Evolutionary conservation across 2,113 vertebrate species (phyloP).

Genomic region (Gopherus evgoodei): DNA sequence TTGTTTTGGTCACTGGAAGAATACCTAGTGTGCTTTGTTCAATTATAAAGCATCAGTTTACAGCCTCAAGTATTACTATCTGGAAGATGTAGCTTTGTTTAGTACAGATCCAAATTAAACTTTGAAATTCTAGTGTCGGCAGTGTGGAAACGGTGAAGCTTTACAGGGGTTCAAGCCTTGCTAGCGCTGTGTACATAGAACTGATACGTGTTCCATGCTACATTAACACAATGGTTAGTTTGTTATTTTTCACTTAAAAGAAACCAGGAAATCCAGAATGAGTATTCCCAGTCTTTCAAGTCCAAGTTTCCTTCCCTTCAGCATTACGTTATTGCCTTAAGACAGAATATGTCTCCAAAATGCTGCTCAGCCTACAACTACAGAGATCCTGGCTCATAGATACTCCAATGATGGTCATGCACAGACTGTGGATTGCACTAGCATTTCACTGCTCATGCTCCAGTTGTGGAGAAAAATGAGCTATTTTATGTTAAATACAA

Average conservation of each 20-base stretch:
- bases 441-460: no score
- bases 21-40: background rate
- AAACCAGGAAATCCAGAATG: background rate
- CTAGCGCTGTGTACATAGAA: background rate
- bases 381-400: background rate
- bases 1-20: background rate
- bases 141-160: background rate
- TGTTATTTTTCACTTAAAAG: background rate
- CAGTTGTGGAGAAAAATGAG: background rate
- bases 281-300: background rate
- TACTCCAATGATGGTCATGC: background rate
- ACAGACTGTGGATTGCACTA: background rate
- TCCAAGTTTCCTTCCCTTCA: background rate
- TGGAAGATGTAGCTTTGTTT: background rate
- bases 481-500: background rate
- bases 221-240: background rate
- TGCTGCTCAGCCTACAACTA: background rate
- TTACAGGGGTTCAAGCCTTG: background rate
- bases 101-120: background rate
- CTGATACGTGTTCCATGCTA: background rate
- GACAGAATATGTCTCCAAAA: background rate
- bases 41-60: background rate
- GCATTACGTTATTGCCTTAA: background rate
- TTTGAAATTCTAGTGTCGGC: background rate
- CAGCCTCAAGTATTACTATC: background rate